A percentile compares a stretch with the other conserved stretches of the same genome.
phyloP scores from a whole-genome alignment of 2,113 vertebrate genomes.

The Ovis canadensis region DNA sequence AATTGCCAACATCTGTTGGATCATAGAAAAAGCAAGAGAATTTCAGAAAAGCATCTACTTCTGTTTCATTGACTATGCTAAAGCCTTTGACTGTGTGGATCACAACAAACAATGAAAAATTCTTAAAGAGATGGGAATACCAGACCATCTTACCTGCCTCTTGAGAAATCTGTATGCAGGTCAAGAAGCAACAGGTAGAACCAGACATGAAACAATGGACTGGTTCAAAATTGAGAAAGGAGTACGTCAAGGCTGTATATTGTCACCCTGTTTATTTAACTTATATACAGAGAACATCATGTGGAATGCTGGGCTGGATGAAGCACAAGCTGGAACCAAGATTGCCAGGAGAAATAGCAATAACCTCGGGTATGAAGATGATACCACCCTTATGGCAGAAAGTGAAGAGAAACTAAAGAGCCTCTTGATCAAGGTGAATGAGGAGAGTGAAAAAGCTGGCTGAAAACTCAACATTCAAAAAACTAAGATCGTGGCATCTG shows the following conservation, averaged over 20 bases:
- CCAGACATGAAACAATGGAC: background rate
- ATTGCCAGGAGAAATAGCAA: background rate
- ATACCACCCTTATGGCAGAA: background rate
- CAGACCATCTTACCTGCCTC: background rate
- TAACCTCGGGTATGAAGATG: background rate
- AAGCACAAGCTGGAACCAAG: background rate
- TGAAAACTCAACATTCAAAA: background rate
- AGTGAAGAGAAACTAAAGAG: background rate
- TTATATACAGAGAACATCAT: background rate
- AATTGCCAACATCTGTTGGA: background rate
- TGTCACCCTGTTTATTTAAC: background rate
- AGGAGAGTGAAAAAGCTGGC: background rate
- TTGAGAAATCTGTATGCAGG: background rate
- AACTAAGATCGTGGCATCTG: background rate
- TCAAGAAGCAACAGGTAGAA: background rate
- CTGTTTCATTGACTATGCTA: background rate
- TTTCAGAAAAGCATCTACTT: background rate
- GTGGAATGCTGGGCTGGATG: background rate
- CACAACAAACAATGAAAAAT: background rate
- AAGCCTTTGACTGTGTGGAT: background rate
- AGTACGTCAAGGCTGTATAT: background rate
- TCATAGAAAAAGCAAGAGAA: background rate
- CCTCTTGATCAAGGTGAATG: background rate
- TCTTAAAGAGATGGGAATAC: background rate
- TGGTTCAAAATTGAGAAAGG: background rate